Conservation (phyloP, 2,113 vertebrate species). For the Cyphomyrus plagiostoma region DNA sequence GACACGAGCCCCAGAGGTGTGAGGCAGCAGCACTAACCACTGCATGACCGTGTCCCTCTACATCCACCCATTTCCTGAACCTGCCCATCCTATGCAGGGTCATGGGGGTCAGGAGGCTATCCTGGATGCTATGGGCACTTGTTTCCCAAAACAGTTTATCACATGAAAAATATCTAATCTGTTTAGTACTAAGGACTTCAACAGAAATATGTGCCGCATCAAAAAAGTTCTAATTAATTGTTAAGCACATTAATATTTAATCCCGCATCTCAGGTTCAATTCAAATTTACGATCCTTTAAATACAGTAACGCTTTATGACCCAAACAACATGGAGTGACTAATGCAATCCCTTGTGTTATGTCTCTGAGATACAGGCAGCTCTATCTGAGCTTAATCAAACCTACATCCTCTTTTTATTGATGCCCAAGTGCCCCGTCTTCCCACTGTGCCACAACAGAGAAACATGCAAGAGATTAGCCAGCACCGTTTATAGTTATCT, state of each 20-base stretch:
- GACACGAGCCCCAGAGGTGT: not conserved
- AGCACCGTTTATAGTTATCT: not conserved
- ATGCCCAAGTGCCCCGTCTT: not conserved
- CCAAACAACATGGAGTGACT: not conserved
- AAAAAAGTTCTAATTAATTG: not conserved
- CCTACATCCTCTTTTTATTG: not conserved
- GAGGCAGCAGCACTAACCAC: not conserved
- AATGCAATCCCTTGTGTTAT: not conserved
- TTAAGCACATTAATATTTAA: not conserved
- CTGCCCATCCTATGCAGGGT: not conserved
- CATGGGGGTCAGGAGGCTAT: not conserved
- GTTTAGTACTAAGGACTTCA: not conserved
- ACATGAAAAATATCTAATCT: not conserved
- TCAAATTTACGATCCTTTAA: not conserved
- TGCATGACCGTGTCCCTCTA: not conserved
- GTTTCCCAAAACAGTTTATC: not conserved
- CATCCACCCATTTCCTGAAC: not conserved
- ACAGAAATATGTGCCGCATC: not conserved
- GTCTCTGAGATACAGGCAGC: not conserved
- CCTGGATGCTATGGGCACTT: not conserved
- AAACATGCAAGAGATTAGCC: not conserved
- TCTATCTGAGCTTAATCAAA: not conserved
- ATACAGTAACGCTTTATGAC: not conserved
- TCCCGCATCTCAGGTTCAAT: not conserved
- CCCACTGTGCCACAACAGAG: not conserved